These are phyloP conservation scores for Calycopis cecrops DNA, from an alignment of 1,140 invertebrate species.

Conservation along the genomic window DNA sequence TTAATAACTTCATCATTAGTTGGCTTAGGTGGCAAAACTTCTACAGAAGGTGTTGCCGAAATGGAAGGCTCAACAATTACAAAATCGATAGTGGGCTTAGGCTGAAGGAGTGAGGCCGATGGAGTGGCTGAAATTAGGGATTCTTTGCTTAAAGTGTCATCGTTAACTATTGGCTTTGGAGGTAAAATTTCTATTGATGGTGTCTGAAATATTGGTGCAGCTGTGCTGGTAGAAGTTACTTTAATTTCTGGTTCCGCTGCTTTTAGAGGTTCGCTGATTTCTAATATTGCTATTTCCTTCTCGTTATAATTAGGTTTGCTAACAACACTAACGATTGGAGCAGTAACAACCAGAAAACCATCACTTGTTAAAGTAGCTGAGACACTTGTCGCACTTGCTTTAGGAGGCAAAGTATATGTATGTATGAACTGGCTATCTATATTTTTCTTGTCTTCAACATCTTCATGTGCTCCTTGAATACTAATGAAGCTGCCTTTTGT, in stretches of 20 bases:
- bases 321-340: slow-evolving; percentile 9
- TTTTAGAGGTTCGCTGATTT: slow-evolving; percentile 8
- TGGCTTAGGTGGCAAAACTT: slow-evolving; percentile 2
- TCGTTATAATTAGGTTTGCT: slow-evolving; percentile 7
- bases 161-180: neutral
- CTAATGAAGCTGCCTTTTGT: slow-evolving; percentile 10
- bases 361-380: slow-evolving; percentile 13
- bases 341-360: slow-evolving; percentile 14
- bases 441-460: neutral
- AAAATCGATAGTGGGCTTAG: too few species aligned
- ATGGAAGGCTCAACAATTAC: neutral
- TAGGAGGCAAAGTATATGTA: slow-evolving; percentile 9
- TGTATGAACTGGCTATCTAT: slow-evolving; percentile 10
- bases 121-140: too few species aligned
- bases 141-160: too few species aligned
- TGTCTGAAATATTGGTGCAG: slow-evolving; percentile 1
- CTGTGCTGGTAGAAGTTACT: neutral
- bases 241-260: neutral
- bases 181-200: slow-evolving; percentile 1
- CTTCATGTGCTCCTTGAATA: slow-evolving; percentile 10
- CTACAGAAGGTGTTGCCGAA: neutral
- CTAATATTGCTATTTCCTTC: slow-evolving; percentile 4
- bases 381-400: slow-evolving; percentile 4
- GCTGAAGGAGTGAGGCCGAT: too few species aligned
- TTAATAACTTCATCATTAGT: neutral